A percentile compares a stretch with the other conserved stretches of the same genome.
These are phyloP conservation scores for Barypeithes pellucidus DNA, from an alignment of 2,888 invertebrate genomes.

Conservation along the genomic window DNA sequence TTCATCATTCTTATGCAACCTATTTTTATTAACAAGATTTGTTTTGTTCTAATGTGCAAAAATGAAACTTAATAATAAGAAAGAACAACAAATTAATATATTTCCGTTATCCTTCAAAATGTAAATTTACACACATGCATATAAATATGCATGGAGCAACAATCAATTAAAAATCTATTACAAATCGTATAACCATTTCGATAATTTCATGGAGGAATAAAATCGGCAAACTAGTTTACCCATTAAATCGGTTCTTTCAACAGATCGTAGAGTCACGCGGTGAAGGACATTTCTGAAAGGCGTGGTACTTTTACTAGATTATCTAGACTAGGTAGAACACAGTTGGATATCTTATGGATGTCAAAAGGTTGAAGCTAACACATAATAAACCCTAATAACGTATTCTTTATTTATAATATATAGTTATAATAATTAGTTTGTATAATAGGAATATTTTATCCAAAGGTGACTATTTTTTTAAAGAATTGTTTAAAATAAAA, in stretches of 20 bases:
- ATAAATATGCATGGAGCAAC: background rate
- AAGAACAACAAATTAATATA: too few species aligned
- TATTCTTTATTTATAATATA: too few species aligned
- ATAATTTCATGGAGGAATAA: conserved; percentile 28
- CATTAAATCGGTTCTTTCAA: conserved; percentile 37
- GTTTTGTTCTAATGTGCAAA: too few species aligned
- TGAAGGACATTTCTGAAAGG: conserved; percentile 48
- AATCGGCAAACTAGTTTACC: conserved; percentile 35
- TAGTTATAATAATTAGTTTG: too few species aligned
- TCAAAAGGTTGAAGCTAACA: too few species aligned
- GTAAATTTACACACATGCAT: background rate
- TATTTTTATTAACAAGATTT: too few species aligned
- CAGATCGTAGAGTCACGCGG: conserved; percentile 47
- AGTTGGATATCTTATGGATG: conserved; percentile 25
- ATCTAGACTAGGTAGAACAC: conserved; percentile 38
- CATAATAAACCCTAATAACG: too few species aligned
- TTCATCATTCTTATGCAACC: too few species aligned
- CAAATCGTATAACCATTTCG: conserved; percentile 17
- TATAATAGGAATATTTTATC: too few species aligned
- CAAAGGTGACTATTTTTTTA: too few species aligned
- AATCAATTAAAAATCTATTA: background rate
- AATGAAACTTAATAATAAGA: too few species aligned
- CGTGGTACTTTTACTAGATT: conserved; percentile 51
- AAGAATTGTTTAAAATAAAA: too few species aligned
- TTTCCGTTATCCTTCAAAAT: background rate